Evolutionary conservation across 2,888 invertebrate species (phyloP), one percentile per base, ranked within the genome.

Genomic region (Helobdella robusta): DNA sequence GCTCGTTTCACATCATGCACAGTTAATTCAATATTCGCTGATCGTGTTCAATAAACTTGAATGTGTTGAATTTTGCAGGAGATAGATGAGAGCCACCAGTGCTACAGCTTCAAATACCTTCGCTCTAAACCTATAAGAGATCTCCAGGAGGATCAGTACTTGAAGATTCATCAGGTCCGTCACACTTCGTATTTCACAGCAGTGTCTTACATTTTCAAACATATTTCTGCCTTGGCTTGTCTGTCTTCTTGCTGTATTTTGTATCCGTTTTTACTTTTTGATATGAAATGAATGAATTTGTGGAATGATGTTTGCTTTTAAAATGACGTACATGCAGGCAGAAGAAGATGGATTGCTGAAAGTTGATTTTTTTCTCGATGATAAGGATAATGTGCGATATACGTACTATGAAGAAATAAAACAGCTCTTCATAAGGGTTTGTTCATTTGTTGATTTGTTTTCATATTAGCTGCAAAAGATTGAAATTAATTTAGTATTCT

Each of bases 81-180:
- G 74, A 92, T 99, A 69, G 98, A 98, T 77, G 97, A 98, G 81
- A 86, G 87, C 71, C 94, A 98, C 79, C 84, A 87, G 0, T 76
- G 81, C 62, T 82, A 85, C 86, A 40, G 83, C 2, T 71, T 91
- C 83, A 94, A 93, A 77, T 98, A 93, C 77, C 76, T 97, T 52
- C 89, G 87, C 76, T 88, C 89, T 76, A 98, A 97, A 76, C 94
- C 94, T 0, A 89, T 95, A 0, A 83, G 88, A 2, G 90, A 92
- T 75, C 81, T 98, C 58, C 84, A 86, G 0, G 89, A 88, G 0
- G 95, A 97, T 73, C 91, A 93, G 78, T 98, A 87, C 79, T 82
- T 98, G 30, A 89, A 89, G 74, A 59, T 72, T 15, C 44, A 34
- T 32, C 63, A 64, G 65, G 68, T 60, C 34, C 4, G 59, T 59